Conservation (phyloP, 1,140 invertebrate species). For the Temnothorax nylanderi region DNA sequence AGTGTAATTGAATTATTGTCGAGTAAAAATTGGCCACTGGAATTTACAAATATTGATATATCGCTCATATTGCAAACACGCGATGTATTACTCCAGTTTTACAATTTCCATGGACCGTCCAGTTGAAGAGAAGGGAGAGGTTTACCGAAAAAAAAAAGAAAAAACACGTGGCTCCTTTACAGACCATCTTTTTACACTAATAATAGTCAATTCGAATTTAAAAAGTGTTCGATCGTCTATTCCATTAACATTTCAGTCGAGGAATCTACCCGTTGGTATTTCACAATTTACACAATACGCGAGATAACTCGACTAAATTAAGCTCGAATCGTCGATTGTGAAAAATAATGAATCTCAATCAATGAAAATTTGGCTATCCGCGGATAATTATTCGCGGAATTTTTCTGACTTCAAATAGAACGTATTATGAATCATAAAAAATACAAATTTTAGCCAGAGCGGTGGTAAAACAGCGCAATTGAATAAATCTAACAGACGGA, state of each 20-base stretch:
- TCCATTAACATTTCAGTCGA: conserved; percentile 25
- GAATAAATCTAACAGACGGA: conserved; percentile 17
- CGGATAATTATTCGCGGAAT: not conserved
- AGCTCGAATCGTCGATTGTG: conserved; percentile 25
- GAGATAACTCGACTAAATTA: conserved; percentile 32
- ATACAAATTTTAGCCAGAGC: not conserved
- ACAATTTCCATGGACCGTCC: conserved; percentile 62
- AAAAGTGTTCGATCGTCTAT: conserved; percentile 50
- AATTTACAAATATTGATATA: not conserved
- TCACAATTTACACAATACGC: conserved; percentile 6
- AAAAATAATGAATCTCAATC: not conserved
- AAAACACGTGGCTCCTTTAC: conserved; percentile 23
- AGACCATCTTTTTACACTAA: conserved; percentile 49
- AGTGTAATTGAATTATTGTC: not conserved
- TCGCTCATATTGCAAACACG: conserved; percentile 1
- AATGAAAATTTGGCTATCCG: not conserved
- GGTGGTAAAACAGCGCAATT: not conserved
- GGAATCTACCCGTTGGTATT: not conserved
- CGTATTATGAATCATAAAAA: not conserved
- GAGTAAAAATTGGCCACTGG: not conserved
- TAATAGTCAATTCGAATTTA: conserved; percentile 50
- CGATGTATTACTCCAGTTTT: conserved; percentile 27
- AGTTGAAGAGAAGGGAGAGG: conserved; percentile 46
- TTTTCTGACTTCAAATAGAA: not conserved
- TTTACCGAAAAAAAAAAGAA: conserved; percentile 30